phyloP scores from a whole-genome alignment of 2,113 vertebrate genomes.

The Poeciliopsis turrubarensis region DNA sequence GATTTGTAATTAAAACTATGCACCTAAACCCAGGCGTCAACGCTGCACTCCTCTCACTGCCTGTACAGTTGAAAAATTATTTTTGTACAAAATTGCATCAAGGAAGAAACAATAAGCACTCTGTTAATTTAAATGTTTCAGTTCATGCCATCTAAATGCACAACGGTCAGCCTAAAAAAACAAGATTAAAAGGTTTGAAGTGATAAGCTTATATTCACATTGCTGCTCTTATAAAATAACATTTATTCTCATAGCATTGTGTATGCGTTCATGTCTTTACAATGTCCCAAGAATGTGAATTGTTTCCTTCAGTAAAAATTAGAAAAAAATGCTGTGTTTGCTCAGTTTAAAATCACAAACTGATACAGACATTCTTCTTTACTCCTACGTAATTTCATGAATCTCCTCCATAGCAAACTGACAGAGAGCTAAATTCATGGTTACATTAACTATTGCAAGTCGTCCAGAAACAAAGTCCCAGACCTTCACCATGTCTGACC shows the following conservation, averaged over 20 bases:
- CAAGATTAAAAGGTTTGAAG: neutral
- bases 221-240: neutral
- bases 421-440: too few relatives aligned
- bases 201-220: neutral
- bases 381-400: too few relatives aligned
- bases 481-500: too few relatives aligned
- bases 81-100: neutral
- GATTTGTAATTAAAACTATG: conserved; percentile 28
- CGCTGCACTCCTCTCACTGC: neutral
- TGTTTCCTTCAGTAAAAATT: conserved; percentile 39
- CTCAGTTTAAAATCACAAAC: too few relatives aligned
- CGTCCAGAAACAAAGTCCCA: too few relatives aligned
- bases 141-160: neutral
- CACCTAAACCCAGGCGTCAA: conserved; percentile 8
- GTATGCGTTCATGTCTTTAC: neutral
- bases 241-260: neutral
- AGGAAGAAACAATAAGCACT: conserved; percentile 1
- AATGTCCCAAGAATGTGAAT: neutral
- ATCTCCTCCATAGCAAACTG: too few relatives aligned
- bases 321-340: conserved; percentile 7
- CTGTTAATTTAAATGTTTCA: neutral
- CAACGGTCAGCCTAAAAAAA: neutral
- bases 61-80: conserved; percentile 2
- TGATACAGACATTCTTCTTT: too few relatives aligned
- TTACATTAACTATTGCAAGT: too few relatives aligned